Base-by-base conservation (phyloP, 2,113 vertebrate genomes). In the Mobula hypostoma region DNA sequence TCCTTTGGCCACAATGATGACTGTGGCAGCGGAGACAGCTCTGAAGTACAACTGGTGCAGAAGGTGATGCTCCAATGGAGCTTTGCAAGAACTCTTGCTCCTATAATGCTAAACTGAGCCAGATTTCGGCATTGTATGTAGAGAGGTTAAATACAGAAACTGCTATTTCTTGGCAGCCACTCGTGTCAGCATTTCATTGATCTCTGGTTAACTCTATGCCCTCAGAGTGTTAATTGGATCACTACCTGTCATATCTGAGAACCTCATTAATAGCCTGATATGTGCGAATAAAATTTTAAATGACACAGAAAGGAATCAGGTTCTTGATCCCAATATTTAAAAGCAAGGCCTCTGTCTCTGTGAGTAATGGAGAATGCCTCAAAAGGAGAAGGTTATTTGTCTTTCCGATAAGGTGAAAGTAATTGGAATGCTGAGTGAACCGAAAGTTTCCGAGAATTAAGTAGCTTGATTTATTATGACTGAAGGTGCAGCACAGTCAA, bases 241-340 rank as follows among this genome's bases (percentile, higher is more conserved):
- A 6, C 29, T 5, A 66, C 58, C 29, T 88, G 83, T 61, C 58
- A 63, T 63, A 74, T 15, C 3, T 63, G 58, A 61, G 80, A 58
- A 5, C 58, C 27, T 88, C 14, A 7, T 63, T 24, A 9, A 83
- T 88, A 61, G 85, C 27, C 61, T 88, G 29, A 88, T 88, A 4
- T 88, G 58, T 66, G 77, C 1, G 72, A 74, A 19, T 32, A 88
- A 63, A 88, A 19, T n/a, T n/a, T 63, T 63, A 63, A 87, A 87
- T 87, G 85, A 11, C 1, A 63, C 85, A 66, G 11, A 63, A 63
- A 88, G 2, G 85, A n/a, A 58, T n/a, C 58, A 63, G 5, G 61
- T 83, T 83, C 85, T 88, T 63, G 29, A 88, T 61, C 85, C 61
- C 61, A 5, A 66, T 88, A 66, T 88, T 88, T 90, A 66, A 90